Evolutionary conservation across 92 coral and sea anemone species (phyloP), one percentile per base, ranked within the genome.

Genomic region (Porites cylindrica): DNA sequence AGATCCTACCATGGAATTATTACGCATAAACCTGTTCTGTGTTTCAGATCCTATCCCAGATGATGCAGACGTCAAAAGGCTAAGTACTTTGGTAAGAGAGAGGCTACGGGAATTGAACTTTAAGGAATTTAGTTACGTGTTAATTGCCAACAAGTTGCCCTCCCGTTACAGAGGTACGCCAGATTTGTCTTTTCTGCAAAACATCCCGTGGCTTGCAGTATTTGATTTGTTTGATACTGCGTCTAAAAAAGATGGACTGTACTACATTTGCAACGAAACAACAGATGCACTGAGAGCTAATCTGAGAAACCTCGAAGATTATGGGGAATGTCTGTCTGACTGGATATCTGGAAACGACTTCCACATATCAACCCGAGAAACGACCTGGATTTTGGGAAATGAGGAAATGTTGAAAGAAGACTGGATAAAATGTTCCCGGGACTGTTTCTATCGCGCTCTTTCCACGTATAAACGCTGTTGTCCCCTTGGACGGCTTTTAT

Each of bases 371-470:
- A 65, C 88, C 0, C 81, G 93, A 60, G 93, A 93, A 17, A 92
- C 95, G 43, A 92, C 95, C 13, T 92, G 95, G 95, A 80, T 92
- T 61, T 63, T 89, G 50, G 59, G 84, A 29, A 58, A 53, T 43
- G 88, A 91, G 62, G 67, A 82, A 1, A 87, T 92, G 94, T 90
- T 88, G 19, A 81, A 91, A 29, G 82, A 81, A 51, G 90, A 88
- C 71, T 91, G 94, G 94, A 88, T 88, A 20, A 85, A 17, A 71
- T 53, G 77, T 79, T 91, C 92, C 20, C 88, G 84, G 26, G 90
- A 91, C 85, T 84, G 86, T 38, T 90, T 84, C 9, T 91, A 91
- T 69, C 94, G 91, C 53, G 92, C 92, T 56, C 82, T 91, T 24
- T 85, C 92, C 1, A 83, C 92, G 38, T 91, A 91, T 82, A 75